Base-by-base conservation (phyloP, 1,140 invertebrate genomes). In the Dreissena polymorpha region DNA sequence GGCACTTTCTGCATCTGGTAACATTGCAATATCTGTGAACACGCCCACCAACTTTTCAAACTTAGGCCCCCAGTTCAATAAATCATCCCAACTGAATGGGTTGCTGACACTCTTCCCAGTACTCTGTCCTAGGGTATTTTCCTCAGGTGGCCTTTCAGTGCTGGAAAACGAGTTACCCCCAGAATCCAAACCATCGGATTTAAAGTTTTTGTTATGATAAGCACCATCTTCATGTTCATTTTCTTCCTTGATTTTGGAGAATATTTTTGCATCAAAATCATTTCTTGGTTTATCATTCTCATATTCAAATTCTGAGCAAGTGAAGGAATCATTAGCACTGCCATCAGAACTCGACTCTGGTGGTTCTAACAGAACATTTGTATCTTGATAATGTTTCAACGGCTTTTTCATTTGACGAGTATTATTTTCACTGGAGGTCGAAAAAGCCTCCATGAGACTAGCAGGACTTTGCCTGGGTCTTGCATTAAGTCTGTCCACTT, bases 231-330 rank as follows among this genome's bases (percentile, higher is more conserved):
- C 93, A 80, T 92, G 92, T 88, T 94, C 94, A 87, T 94, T 93
- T 21, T 94, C 93, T 90, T 94, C 94, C n/a, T 93, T 89, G 49
- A 96, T 94, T 92, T 97, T 97, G 10, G 95, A 95, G 91, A 96
- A 96, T 68, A 95, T 94, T 86, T 89, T 90, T 13, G 91, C 89
- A 67, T 93, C 91, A 86, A 93, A 93, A 78, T 94, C 94, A 73
- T 94, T 93, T 51, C 91, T 91, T n/a, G 94, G 92, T 86, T 97
- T 97, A 90, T 97, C 93, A 85, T 89, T 90, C 79, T 99, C 98
- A 91, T 98, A 98, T 92, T 99, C 98, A 90, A 99, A 99, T 94
- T 99, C 98, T 0, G 98, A 99, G 93, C 98, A 99, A 0, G 98
- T 99, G 93, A 99, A 99, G 84, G 97, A 98, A 90, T 99, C 98